Evolutionary conservation across 2,113 vertebrate species (phyloP), one percentile per base, ranked within the genome.

Genomic region (Tetraodon nigroviridis): DNA sequence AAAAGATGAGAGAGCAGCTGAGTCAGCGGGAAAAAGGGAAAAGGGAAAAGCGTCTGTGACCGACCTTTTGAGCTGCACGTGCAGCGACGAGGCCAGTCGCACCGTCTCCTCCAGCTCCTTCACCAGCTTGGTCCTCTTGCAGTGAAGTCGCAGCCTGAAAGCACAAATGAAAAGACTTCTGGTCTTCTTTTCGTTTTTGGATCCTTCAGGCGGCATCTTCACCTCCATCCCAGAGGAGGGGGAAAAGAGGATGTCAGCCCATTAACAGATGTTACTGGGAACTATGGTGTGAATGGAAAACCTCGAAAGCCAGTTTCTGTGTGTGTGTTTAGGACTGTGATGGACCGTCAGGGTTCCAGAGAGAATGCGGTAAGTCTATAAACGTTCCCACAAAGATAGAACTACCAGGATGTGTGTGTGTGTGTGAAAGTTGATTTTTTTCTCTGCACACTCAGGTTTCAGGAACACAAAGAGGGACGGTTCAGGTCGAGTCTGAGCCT

Each of bases 51-150:
- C n/a, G n/a, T n/a, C n/a, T n/a, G 32, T 10, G 16, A 42, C 29
- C 0, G 17, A 99, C 96, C 94, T 97, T 73, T 95, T 98, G 64
- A 99, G 89, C 69, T 97, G 95, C 0, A 87, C 86, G 44, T 98
- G 92, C 32, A 98, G 80, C 11, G 89, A 68, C 0, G 94, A 85
- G 1, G 95, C 91, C 55, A 94, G 79, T 2, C 93, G 92, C 0
- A 97, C 95, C 21, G 90, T 91, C 73, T 97, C 96, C 82, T 99
- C 97, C 78, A 98, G 89, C 74, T 99, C 96, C 61, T 90, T 84
- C 46, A 98, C 92, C 75, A 99, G 84, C 70, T 95, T 92, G 74
- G 92, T 99, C 79, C 96, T 94, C 81, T 87, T 94, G 81, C 93
- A 95, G 81, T 90, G 97, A 54, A 98, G 78, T 48, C 93, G 93